Evolutionary conservation across 2,797 vertebrate genomes (phyloP).

Genomic region (Octomys mimax): DNA sequence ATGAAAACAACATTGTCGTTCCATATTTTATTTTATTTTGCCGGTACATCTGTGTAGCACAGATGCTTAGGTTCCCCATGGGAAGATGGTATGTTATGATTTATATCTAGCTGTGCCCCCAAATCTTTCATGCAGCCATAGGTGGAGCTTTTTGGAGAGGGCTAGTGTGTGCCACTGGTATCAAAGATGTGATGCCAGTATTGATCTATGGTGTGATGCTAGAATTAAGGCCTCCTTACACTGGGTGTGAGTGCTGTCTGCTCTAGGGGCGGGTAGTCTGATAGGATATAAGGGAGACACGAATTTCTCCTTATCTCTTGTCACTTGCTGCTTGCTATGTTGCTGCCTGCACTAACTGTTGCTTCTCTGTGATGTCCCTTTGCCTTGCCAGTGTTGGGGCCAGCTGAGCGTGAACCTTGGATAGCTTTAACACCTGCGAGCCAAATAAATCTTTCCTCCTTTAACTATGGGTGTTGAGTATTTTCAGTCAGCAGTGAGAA

Average conservation of each 20-base stretch:
- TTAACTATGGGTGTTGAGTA: not conserved
- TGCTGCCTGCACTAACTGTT: not conserved
- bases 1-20: not conserved
- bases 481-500: not conserved
- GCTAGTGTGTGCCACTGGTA: not conserved
- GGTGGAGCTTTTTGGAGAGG: not conserved
- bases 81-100: not conserved
- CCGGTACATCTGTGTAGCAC: not conserved
- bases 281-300: not conserved
- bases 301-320: too few species aligned
- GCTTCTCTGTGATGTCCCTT: not conserved
- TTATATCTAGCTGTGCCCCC: not conserved
- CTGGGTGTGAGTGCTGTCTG: not conserved
- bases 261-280: not conserved
- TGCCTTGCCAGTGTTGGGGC: not conserved
- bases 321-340: not conserved
- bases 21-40: not conserved
- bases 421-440: not conserved
- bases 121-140: not conserved
- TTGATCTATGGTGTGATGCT: not conserved
- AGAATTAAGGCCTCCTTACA: not conserved
- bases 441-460: not conserved
- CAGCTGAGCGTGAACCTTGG: not conserved
- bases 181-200: not conserved
- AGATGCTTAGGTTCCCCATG: not conserved